These are phyloP conservation scores for Ctenopoma multispine DNA, from an alignment of 2,797 vertebrate species.

Conservation along the genomic window DNA sequence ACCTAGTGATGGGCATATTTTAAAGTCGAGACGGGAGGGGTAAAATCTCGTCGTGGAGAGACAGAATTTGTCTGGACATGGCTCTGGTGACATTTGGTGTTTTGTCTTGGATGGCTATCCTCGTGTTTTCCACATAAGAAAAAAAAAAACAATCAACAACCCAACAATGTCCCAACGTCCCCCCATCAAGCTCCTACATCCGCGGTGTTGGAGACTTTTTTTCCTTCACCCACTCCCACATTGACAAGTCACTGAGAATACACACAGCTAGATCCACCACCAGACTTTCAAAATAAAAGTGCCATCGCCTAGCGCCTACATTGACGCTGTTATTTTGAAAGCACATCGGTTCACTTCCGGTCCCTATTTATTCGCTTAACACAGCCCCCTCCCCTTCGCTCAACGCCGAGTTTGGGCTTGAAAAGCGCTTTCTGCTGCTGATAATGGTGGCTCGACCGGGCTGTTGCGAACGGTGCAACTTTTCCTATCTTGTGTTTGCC, in stretches of 20 bases:
- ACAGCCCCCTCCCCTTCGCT: conserved; percentile 54
- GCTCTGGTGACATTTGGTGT: neutral
- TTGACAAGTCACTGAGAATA: conserved; percentile 8
- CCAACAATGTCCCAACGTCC: conserved; percentile 71
- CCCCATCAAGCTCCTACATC: conserved; percentile 68
- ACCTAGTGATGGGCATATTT: conserved; percentile 35
- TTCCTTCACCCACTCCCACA: conserved; percentile 73
- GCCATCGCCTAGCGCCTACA: rapidly evolving
- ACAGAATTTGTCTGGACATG: conserved; percentile 9
- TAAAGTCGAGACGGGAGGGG: conserved; percentile 47
- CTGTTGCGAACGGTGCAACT: conserved; percentile 69
- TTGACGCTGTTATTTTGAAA: conserved; percentile 30
- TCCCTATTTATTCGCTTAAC: conserved; percentile 7
- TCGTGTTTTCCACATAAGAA: neutral
- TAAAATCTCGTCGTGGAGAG: conserved; percentile 23
- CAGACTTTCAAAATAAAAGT: conserved; percentile 42
- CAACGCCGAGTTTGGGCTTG: conserved; percentile 79
- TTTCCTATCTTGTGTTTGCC: conserved; percentile 41
- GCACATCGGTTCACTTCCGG: conserved; percentile 6
- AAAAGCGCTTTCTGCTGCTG: conserved; percentile 80
- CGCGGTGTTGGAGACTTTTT: conserved; percentile 79
- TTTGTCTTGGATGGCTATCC: neutral
- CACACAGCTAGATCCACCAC: neutral
- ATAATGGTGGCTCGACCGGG: conserved; percentile 70
- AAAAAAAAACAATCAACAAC: conserved; percentile 35